phyloP scores from a whole-genome alignment of 2,888 invertebrate species.

The Liodrosophila aerea region DNA sequence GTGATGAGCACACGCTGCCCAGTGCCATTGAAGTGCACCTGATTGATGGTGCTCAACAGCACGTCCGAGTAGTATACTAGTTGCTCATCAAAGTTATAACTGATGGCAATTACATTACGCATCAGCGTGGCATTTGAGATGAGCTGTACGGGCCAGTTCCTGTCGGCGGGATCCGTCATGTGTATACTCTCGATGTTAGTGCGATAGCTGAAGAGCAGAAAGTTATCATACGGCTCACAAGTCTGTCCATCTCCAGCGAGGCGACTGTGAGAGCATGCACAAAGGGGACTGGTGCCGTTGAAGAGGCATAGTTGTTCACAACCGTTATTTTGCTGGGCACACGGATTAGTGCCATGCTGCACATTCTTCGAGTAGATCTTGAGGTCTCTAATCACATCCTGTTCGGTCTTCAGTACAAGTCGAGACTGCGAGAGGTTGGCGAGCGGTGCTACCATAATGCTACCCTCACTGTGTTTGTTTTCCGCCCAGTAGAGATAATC shows the following conservation, averaged over 20 bases:
- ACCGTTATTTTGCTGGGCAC: conserved; percentile 86
- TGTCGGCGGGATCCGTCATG: conserved; percentile 87
- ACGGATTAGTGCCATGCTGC: conserved; percentile 86
- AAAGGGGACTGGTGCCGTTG: conserved; percentile 87
- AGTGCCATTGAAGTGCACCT: conserved; percentile 91
- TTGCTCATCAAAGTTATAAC: conserved; percentile 88
- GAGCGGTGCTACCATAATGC: conserved; percentile 86
- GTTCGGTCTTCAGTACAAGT: conserved; percentile 85
- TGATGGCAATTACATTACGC: conserved; percentile 93
- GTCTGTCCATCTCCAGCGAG: conserved; percentile 86
- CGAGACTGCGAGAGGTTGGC: conserved; percentile 84
- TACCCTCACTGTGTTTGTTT: conserved; percentile 84
- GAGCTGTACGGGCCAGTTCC: conserved; percentile 90
- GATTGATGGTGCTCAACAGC: conserved; percentile 91
- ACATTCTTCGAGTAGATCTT: conserved; percentile 85
- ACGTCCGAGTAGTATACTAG: conserved; percentile 94
- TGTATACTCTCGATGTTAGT: conserved; percentile 92
- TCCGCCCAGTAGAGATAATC: conserved; percentile 90
- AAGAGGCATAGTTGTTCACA: conserved; percentile 91
- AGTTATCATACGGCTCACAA: conserved; percentile 90
- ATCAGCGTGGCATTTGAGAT: conserved; percentile 89
- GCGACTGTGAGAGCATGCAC: conserved; percentile 92
- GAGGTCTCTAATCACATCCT: conserved; percentile 88
- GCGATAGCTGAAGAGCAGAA: conserved; percentile 92
- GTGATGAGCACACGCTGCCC: conserved; percentile 88